Evolutionary conservation across 2,888 invertebrate species (phyloP).

Genomic region (Drosophila buzzatii): DNA sequence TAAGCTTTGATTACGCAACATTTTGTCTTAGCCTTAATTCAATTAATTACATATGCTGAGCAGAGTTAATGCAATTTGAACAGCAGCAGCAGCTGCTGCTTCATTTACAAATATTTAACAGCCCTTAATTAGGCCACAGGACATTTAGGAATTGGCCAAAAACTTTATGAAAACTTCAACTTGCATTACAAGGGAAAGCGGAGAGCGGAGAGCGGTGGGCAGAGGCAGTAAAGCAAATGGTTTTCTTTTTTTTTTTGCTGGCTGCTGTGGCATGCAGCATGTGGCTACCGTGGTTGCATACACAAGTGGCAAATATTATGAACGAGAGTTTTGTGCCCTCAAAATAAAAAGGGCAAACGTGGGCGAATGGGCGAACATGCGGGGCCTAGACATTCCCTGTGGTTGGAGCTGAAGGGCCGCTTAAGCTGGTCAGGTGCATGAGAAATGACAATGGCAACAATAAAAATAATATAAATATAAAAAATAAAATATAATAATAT

Average conservation of each 20-base stretch:
- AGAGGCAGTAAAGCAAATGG: background rate
- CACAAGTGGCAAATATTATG: constrained; percentile 37
- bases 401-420: background rate
- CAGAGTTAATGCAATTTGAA: constrained; percentile 25
- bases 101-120: constrained; percentile 4
- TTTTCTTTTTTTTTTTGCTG: background rate
- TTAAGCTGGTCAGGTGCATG: constrained; percentile 8
- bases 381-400: background rate
- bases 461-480: background rate
- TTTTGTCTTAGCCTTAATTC: constrained; percentile 39
- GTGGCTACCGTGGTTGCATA: constrained; percentile 31
- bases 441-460: background rate
- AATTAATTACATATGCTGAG: constrained; percentile 65
- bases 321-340: constrained; percentile 2
- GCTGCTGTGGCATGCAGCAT: constrained; percentile 26
- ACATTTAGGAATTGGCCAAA: constrained; percentile 10
- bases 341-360: background rate
- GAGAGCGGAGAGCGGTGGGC: no score
- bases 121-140: constrained; percentile 45
- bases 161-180: constrained; percentile 11
- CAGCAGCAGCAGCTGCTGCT: constrained; percentile 8
- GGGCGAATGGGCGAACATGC: background rate
- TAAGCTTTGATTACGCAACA: constrained; percentile 40
- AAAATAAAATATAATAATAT: background rate
- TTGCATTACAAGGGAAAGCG: background rate